These are phyloP conservation scores for Xiphias gladius DNA, from an alignment of 2,113 vertebrate species.

Conservation along the genomic window DNA sequence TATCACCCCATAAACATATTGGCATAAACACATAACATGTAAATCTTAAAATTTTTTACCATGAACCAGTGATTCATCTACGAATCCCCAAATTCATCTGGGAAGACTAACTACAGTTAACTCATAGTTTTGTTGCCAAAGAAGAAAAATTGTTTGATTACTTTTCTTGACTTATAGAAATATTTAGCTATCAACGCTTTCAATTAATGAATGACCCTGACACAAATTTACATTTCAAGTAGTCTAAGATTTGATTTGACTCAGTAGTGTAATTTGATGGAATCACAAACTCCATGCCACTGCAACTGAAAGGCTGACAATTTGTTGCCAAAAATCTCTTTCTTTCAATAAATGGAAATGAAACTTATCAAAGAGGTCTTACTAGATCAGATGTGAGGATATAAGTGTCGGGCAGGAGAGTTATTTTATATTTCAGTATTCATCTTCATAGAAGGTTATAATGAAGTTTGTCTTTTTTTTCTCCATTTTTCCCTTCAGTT, in stretches of 20 bases:
- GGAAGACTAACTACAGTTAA: neutral
- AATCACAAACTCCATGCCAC: neutral
- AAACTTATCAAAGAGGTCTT: slow-evolving; percentile 27
- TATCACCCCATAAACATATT: neutral
- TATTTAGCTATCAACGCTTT: neutral
- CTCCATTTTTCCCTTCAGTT: neutral
- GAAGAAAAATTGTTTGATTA: neutral
- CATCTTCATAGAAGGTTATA: slow-evolving; percentile 23
- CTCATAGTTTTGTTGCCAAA: neutral
- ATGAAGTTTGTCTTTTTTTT: slow-evolving; percentile 24
- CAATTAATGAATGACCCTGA: neutral
- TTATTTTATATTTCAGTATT: slow-evolving; percentile 26
- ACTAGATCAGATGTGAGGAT: slow-evolving; percentile 79
- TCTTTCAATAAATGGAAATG: slow-evolving; percentile 56
- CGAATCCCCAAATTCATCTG: neutral
- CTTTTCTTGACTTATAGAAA: neutral
- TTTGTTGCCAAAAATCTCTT: neutral
- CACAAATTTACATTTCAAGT: neutral
- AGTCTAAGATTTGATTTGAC: slow-evolving; percentile 33
- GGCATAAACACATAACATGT: neutral
- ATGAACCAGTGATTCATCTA: neutral
- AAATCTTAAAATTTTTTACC: neutral
- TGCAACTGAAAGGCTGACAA: neutral
- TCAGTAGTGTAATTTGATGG: slow-evolving; percentile 75
- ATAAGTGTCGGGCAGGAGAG: slow-evolving; percentile 48